phyloP scores from a whole-genome alignment of 92 coral and sea anemone species.

The Galaxea fascicularis region DNA sequence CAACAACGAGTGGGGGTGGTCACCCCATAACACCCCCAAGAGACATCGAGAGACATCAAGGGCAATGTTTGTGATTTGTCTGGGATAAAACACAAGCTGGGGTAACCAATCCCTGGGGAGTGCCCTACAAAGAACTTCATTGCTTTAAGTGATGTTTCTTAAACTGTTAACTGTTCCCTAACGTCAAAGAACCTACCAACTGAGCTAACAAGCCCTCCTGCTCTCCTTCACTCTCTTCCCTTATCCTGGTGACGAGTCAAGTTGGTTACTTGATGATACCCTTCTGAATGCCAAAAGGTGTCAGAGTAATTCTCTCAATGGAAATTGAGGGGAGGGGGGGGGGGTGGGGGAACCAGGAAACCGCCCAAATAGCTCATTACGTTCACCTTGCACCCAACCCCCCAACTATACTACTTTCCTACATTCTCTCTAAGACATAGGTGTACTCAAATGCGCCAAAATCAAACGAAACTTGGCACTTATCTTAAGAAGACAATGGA shows the following conservation, averaged over 20 bases:
- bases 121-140: background rate
- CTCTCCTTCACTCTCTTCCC: background rate
- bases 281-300: background rate
- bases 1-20: background rate
- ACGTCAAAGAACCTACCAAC: too few relatives aligned
- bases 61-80: background rate
- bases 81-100: background rate
- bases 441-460: too few relatives aligned
- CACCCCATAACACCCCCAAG: background rate
- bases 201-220: background rate
- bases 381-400: too few relatives aligned
- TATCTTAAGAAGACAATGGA: too few relatives aligned
- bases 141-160: background rate
- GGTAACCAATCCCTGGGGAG: background rate
- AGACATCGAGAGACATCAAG: background rate
- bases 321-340: background rate
- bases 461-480: too few relatives aligned
- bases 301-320: constrained; percentile 13
- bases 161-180: background rate
- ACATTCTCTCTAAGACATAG: too few relatives aligned
- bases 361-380: too few relatives aligned
- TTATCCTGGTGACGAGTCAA: constrained; percentile 13
- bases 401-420: too few relatives aligned
- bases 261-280: constrained; percentile 29
- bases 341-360: constrained; percentile 14